Percentiles rank a stretch among this genome's conserved stretches.
Evolutionary conservation across 2,888 invertebrate genomes (phyloP).

Genomic region (Molanna angustata): DNA sequence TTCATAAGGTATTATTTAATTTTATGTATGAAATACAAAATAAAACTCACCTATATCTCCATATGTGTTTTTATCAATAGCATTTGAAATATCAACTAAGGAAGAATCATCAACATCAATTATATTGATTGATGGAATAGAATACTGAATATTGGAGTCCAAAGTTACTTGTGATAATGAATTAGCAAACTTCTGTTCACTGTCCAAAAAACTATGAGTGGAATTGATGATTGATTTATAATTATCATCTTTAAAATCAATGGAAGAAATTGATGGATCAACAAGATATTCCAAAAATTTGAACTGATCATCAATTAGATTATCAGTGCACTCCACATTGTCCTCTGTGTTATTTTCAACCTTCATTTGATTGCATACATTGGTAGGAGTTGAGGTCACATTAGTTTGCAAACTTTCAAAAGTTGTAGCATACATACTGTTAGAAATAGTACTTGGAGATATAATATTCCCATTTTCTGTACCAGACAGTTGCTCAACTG

Average conservation of each 20-base stretch:
- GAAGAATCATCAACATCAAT: not conserved
- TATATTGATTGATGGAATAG: not conserved
- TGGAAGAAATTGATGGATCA: constrained; percentile 11
- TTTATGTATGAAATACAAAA: too few relatives aligned
- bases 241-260: not conserved
- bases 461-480: not conserved
- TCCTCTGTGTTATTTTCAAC: not conserved
- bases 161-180: too few relatives aligned
- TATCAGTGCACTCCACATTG: too few relatives aligned
- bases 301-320: constrained; percentile 31
- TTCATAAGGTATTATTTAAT: too few relatives aligned
- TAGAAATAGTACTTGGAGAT: not conserved
- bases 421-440: constrained; percentile 1
- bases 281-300: constrained; percentile 30
- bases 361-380: not conserved
- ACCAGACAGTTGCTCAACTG: not conserved
- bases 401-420: constrained; percentile 7
- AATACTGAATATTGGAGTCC: not conserved
- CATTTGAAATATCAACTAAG: too few relatives aligned
- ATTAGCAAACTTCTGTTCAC: constrained; percentile 14
- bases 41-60: too few relatives aligned
- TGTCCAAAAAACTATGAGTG: constrained; percentile 13
- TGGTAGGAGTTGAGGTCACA: constrained; percentile 20
- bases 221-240: not conserved
- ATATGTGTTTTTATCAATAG: too few relatives aligned